Evolutionary conservation across 2,113 vertebrate genomes (phyloP).

Genomic region (Rhea americana): DNA sequence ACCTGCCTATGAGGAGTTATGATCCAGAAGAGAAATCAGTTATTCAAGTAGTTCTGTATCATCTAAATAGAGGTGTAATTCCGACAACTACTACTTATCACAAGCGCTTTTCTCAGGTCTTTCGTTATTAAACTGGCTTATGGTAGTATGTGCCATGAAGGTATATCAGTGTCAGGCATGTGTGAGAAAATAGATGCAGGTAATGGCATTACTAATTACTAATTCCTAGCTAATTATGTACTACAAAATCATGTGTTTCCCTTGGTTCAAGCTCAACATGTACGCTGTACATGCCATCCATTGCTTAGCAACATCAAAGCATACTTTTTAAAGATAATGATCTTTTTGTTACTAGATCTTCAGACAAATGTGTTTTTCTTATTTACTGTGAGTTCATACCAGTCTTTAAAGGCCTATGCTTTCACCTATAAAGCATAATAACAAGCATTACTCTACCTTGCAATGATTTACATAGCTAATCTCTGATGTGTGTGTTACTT

Average conservation of each 20-base stretch:
- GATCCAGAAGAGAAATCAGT: background rate
- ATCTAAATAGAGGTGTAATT: background rate
- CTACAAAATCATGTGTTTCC: background rate
- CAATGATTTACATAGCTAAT: background rate
- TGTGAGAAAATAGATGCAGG: background rate
- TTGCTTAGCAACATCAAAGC: constrained; percentile 31
- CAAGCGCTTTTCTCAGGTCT: background rate
- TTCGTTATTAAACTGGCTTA: background rate
- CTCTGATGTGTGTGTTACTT: background rate
- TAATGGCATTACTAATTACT: background rate
- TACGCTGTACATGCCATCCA: background rate
- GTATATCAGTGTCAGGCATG: background rate
- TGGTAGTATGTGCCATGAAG: background rate
- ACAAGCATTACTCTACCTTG: background rate
- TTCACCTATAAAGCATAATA: background rate
- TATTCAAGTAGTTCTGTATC: background rate
- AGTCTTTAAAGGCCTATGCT: background rate
- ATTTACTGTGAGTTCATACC: background rate
- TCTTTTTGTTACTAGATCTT: background rate
- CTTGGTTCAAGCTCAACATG: background rate
- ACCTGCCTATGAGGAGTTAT: background rate
- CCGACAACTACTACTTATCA: background rate
- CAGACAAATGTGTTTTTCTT: background rate
- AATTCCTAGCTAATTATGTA: background rate
- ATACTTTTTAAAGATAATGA: background rate